These are phyloP conservation scores for Sphaerodactylus townsendi DNA, from an alignment of 2,113 vertebrate genomes.

Conservation along the genomic window DNA sequence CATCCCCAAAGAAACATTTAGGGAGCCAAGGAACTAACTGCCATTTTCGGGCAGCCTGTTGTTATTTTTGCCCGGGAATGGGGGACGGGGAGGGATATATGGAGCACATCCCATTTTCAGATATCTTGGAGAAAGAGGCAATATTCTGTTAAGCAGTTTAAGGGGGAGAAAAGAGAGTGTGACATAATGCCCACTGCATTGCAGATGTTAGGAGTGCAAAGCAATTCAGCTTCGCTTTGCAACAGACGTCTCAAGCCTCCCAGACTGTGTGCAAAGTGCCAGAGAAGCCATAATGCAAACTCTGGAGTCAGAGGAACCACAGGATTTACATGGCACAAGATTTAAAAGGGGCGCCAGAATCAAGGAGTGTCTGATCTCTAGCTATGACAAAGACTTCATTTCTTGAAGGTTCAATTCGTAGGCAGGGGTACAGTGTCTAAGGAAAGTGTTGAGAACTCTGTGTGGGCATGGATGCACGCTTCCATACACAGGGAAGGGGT, in stretches of 20 bases:
- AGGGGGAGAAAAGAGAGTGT: background rate
- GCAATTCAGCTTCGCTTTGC: background rate
- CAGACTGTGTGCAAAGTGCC: background rate
- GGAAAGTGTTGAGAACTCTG: background rate
- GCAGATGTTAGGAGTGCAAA: constrained; percentile 15
- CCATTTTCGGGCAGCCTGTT: background rate
- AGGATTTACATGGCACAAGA: background rate
- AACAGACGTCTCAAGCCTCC: background rate
- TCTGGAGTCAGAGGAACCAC: background rate
- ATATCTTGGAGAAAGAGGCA: background rate
- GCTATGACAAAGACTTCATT: background rate
- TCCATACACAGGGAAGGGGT: too few species aligned
- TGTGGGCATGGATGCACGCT: too few species aligned
- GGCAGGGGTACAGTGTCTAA: background rate
- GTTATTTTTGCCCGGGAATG: background rate
- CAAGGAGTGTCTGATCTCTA: background rate
- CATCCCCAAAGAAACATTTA: background rate
- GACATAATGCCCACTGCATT: constrained; percentile 14
- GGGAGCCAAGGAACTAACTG: background rate
- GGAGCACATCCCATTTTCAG: too few species aligned
- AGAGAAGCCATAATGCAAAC: background rate
- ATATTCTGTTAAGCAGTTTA: background rate
- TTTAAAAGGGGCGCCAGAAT: background rate
- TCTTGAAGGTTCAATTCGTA: background rate
- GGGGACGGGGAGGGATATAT: too few species aligned